Evolutionary conservation across 2,888 invertebrate species (phyloP).

Genomic region (Xestobium rufovillosum): DNA sequence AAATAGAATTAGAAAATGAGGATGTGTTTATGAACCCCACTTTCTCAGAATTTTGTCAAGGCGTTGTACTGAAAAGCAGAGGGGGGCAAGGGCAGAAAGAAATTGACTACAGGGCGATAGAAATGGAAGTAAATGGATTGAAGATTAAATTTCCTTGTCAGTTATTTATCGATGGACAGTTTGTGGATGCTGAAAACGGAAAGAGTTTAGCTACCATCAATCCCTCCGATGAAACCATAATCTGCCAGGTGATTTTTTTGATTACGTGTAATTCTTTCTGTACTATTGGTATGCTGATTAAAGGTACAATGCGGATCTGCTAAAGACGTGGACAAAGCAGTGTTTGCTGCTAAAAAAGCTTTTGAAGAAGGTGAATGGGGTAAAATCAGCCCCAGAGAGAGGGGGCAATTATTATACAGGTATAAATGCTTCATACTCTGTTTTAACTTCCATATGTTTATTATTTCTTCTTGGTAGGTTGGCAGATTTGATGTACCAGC

Average conservation of each 20-base stretch:
- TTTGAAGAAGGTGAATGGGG: constrained; percentile 88
- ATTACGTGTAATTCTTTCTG: too few relatives aligned
- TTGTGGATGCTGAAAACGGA: constrained; percentile 67
- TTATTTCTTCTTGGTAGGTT: constrained; percentile 48
- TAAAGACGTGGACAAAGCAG: constrained; percentile 82
- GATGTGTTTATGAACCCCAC: constrained; percentile 89
- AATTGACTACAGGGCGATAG: constrained; percentile 65
- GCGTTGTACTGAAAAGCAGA: constrained; percentile 60
- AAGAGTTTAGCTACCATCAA: constrained; percentile 64
- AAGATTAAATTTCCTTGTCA: constrained; percentile 81
- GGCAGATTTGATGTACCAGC: constrained; percentile 90
- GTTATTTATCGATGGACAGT: constrained; percentile 85
- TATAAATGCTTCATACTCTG: too few relatives aligned
- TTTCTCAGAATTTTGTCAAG: constrained; percentile 70
- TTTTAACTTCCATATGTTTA: constrained; percentile 4
- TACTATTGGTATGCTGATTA: constrained; percentile 20
- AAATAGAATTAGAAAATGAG: constrained; percentile 74
- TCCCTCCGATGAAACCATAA: constrained; percentile 75
- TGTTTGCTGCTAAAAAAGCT: constrained; percentile 78
- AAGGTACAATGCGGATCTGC: constrained; percentile 59
- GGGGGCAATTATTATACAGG: constrained; percentile 76
- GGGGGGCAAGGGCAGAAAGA: constrained; percentile 51
- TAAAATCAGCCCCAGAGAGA: constrained; percentile 86
- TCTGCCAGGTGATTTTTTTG: constrained; percentile 71
- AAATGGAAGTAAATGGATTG: constrained; percentile 74